Evolutionary conservation across 2,888 invertebrate genomes (phyloP).

Genomic region (Drosophila merina): DNA sequence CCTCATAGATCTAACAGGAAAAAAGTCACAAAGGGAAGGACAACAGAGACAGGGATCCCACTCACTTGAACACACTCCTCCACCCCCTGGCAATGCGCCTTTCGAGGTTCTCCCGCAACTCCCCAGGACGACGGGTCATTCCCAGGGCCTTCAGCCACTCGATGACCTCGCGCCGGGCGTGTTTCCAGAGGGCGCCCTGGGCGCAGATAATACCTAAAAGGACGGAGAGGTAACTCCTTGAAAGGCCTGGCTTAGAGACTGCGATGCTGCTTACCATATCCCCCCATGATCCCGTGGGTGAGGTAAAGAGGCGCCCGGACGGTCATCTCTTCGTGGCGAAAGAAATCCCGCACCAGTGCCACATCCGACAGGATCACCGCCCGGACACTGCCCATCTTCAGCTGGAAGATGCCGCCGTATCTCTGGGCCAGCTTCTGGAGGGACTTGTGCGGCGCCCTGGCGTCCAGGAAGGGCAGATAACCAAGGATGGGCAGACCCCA

Average conservation of each 20-base stretch:
- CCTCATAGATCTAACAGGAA: slow-evolving; percentile 7
- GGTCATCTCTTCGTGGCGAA: slow-evolving; percentile 89
- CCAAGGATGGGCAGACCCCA: slow-evolving; percentile 90
- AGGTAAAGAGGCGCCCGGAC: slow-evolving; percentile 91
- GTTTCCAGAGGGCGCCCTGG: slow-evolving; percentile 92
- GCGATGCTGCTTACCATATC: slow-evolving; percentile 88
- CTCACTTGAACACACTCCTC: slow-evolving; percentile 86
- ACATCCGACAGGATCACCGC: slow-evolving; percentile 92
- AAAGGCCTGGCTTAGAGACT: background rate
- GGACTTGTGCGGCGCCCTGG: slow-evolving; percentile 88
- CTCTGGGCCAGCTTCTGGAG: slow-evolving; percentile 87
- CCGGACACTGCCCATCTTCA: slow-evolving; percentile 90
- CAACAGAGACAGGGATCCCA: slow-evolving; percentile 1
- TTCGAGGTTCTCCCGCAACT: slow-evolving; percentile 87
- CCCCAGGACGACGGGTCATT: slow-evolving; percentile 87
- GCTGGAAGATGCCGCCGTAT: slow-evolving; percentile 90
- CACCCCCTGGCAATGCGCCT: slow-evolving; percentile 87
- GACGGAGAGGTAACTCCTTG: slow-evolving; percentile 13
- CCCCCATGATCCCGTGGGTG: slow-evolving; percentile 94
- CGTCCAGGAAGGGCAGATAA: slow-evolving; percentile 90
- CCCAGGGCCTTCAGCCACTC: slow-evolving; percentile 90
- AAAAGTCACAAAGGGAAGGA: background rate
- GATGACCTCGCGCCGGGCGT: slow-evolving; percentile 90
- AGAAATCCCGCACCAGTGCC: slow-evolving; percentile 88
- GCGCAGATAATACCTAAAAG: slow-evolving; percentile 91